Conservation (phyloP, 2,797 vertebrate species). For the Sitta carolinensis region DNA sequence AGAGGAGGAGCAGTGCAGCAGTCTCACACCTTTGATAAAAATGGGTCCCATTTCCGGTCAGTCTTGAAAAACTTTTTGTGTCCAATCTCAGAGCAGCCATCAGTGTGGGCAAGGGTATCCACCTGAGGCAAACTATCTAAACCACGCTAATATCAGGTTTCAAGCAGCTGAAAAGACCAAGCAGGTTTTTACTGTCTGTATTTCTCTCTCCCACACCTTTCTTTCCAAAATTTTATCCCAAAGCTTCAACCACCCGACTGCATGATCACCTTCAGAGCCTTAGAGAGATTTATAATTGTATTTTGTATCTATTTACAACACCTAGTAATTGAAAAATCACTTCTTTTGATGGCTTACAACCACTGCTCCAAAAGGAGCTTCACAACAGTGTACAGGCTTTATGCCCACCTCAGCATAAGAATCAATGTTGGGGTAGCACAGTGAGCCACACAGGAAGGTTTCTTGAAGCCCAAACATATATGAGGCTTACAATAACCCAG, state of each 20-base stretch:
- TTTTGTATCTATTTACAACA: not conserved
- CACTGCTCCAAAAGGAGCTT: not conserved
- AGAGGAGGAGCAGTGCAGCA: not conserved
- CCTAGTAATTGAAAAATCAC: not conserved
- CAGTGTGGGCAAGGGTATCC: not conserved
- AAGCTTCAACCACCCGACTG: not conserved
- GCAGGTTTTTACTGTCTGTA: not conserved
- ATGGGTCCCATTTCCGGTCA: not conserved
- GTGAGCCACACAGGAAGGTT: not conserved
- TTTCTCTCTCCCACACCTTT: not conserved
- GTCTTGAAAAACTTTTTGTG: not conserved
- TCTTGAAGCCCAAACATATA: not conserved
- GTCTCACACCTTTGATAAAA: not conserved
- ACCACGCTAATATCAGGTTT: not conserved
- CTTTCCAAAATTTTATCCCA: not conserved
- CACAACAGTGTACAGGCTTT: fast-evolving
- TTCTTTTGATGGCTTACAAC: not conserved
- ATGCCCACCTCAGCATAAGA: not conserved
- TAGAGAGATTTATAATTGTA: not conserved
- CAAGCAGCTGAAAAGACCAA: not conserved
- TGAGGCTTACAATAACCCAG: not conserved
- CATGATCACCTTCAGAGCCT: not conserved
- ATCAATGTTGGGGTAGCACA: not conserved
- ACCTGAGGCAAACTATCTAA: not conserved
- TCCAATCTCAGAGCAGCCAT: not conserved